phyloP scores from a whole-genome alignment of 2,888 invertebrate species.

The Zaprionus bogoriensis region DNA sequence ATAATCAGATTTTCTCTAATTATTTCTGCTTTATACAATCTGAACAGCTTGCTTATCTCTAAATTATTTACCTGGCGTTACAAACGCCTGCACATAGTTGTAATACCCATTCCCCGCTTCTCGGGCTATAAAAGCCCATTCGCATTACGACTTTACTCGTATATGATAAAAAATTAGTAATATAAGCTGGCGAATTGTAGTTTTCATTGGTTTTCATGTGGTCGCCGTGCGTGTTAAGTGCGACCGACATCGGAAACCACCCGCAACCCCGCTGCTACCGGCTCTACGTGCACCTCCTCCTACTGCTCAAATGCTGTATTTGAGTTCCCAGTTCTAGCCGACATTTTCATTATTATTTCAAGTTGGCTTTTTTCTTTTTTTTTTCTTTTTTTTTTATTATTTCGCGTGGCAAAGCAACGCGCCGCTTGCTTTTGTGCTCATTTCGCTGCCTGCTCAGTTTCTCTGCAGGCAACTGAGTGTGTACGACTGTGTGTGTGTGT shows the following conservation, averaged over 20 bases:
- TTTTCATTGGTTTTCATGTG: conserved; percentile 76
- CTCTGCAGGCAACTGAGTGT: conserved; percentile 16
- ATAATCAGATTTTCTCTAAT: too few relatives aligned
- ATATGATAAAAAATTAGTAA: conserved; percentile 69
- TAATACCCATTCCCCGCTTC: conserved; percentile 10
- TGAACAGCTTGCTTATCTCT: too few relatives aligned
- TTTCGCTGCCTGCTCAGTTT: conserved; percentile 38
- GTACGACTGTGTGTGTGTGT: conserved; percentile 37
- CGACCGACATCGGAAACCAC: conserved; percentile 53
- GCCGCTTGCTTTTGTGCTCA: conserved; percentile 53
- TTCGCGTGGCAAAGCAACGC: conserved; percentile 73
- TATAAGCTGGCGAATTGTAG: conserved; percentile 75
- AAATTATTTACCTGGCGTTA: too few relatives aligned
- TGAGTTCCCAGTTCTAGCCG: conserved; percentile 25
- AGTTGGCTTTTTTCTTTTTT: conserved; percentile 60
- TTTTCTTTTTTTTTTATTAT: conserved; percentile 70
- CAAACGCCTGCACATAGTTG: conserved; percentile 14
- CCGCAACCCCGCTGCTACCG: conserved; percentile 6
- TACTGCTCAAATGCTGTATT: background rate
- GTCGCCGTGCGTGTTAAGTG: conserved; percentile 72
- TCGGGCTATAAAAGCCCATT: background rate
- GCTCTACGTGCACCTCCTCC: conserved; percentile 6
- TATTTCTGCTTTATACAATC: too few relatives aligned
- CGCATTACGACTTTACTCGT: conserved; percentile 1
- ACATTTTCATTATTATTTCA: conserved; percentile 78